These are phyloP conservation scores for Pelosia muscerda DNA, from an alignment of 2,888 invertebrate species.

Conservation along the genomic window DNA sequence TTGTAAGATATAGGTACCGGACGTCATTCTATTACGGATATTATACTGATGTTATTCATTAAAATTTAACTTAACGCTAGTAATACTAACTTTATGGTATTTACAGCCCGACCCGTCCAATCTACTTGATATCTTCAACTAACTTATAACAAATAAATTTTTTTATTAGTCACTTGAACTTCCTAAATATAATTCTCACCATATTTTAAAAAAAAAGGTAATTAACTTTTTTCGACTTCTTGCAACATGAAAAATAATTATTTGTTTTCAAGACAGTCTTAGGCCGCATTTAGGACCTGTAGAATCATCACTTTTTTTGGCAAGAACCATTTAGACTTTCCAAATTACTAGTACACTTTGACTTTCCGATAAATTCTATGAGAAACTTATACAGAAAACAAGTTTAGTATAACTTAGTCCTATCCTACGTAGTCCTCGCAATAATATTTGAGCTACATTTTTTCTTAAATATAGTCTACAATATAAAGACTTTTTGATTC, in stretches of 20 bases:
- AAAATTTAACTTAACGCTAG: too few species aligned
- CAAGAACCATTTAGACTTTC: neutral
- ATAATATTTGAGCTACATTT: neutral
- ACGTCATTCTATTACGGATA: too few species aligned
- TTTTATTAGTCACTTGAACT: too few species aligned
- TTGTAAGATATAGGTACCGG: too few species aligned
- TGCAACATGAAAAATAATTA: neutral
- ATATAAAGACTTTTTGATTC: neutral
- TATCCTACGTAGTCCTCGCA: neutral
- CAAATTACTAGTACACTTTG: too few species aligned
- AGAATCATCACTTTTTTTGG: neutral
- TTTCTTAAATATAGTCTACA: neutral
- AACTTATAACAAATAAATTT: too few species aligned
- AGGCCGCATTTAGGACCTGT: neutral
- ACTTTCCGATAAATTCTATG: too few species aligned
- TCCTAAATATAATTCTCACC: too few species aligned
- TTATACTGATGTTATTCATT: too few species aligned
- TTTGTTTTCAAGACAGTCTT: neutral
- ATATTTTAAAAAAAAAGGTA: neutral
- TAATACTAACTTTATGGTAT: too few species aligned
- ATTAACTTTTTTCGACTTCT: neutral
- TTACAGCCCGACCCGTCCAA: too few species aligned
- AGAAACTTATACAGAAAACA: neutral
- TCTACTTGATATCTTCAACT: too few species aligned
- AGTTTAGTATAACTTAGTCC: neutral